These are phyloP conservation scores for Reticulitermes speratus DNA, from an alignment of 1,140 invertebrate species.

Conservation along the genomic window DNA sequence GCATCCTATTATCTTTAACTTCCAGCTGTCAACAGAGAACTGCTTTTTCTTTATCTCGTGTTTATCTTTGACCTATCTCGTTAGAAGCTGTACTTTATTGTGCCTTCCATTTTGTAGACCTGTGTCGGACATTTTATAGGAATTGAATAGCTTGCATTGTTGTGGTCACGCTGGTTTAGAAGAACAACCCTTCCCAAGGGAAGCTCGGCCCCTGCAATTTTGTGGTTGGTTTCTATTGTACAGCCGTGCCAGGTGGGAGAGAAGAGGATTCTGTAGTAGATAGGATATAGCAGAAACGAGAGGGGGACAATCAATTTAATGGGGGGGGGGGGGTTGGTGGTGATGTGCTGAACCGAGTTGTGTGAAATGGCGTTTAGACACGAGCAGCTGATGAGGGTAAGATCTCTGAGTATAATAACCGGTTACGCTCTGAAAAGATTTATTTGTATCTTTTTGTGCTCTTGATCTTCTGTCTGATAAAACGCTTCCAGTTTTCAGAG, in stretches of 20 bases:
- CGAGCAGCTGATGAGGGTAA: not conserved
- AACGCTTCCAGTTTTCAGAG: no score
- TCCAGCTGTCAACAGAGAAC: not conserved
- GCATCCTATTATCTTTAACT: not conserved
- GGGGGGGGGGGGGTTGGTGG: not conserved
- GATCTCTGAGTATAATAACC: not conserved
- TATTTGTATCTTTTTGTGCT: no score
- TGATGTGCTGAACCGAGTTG: not conserved
- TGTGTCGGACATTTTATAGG: not conserved
- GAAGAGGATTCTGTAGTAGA: not conserved
- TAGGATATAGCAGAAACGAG: not conserved
- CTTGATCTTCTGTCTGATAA: no score
- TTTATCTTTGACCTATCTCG: not conserved
- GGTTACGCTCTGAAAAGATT: not conserved
- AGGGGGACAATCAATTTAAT: not conserved
- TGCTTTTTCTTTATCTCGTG: not conserved
- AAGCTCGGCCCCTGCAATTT: conserved; percentile 5
- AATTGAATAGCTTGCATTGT: conserved; percentile 4
- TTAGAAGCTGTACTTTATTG: not conserved
- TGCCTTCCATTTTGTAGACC: not conserved
- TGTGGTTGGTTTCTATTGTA: conserved; percentile 11
- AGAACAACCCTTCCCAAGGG: conserved; percentile 10
- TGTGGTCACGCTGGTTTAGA: not conserved
- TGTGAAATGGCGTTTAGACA: not conserved
- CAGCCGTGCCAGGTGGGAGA: not conserved